A percentile compares a stretch with the other conserved stretches of the same genome.
These are phyloP conservation scores for Otolemur crassicaudatus DNA, from an alignment of 2,797 vertebrate genomes.

Conservation along the genomic window DNA sequence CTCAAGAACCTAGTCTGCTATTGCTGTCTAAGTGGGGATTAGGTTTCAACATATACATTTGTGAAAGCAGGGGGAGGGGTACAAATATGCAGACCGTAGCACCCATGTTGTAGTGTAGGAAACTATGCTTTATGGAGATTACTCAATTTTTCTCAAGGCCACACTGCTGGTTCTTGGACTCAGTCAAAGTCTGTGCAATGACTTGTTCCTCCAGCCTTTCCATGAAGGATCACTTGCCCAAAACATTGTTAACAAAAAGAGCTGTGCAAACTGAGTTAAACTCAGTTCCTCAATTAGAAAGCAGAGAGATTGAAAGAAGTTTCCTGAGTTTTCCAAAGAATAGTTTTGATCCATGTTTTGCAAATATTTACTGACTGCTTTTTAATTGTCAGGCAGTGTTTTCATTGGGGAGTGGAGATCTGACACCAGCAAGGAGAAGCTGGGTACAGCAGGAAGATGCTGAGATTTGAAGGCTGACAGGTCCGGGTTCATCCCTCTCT, in stretches of 20 bases:
- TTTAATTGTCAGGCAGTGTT: background rate
- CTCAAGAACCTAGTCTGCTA: background rate
- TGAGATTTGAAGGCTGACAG: background rate
- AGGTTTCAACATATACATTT: background rate
- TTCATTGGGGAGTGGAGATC: background rate
- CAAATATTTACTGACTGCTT: background rate
- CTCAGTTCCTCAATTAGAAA: background rate
- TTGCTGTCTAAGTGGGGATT: too few relatives aligned
- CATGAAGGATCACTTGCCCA: accelerated
- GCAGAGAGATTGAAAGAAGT: background rate
- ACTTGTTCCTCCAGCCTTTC: background rate
- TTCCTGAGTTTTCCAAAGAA: background rate
- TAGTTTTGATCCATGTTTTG: background rate
- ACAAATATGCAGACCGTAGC: background rate
- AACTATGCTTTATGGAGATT: background rate
- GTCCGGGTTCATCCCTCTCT: too few relatives aligned
- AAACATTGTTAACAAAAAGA: background rate
- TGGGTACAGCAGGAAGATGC: background rate
- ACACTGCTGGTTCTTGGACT: background rate
- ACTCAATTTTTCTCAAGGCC: background rate
- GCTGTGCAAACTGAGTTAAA: background rate
- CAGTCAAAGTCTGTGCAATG: too few relatives aligned
- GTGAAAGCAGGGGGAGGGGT: background rate
- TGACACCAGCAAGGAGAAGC: background rate
- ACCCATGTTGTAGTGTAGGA: background rate